Base-by-base conservation (phyloP, 2,113 vertebrate species). In the Percina caprodes region DNA sequence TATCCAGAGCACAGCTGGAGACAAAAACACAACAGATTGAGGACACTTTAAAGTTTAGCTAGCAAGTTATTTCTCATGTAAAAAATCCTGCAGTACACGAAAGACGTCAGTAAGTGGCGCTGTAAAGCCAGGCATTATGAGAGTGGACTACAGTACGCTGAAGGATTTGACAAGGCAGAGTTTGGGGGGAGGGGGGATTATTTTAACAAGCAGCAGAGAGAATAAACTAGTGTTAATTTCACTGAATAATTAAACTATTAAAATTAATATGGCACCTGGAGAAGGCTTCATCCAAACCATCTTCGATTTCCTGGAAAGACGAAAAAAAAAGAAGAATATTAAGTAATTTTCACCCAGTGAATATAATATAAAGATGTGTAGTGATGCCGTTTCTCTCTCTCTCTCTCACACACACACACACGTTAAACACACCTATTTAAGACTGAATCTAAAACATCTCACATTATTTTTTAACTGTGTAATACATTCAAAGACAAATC, bases 221-320 rank as follows among this genome's bases (percentile, higher is more conserved):
- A 83, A 87, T 82, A 48, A 62, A 14, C 4, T 2, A 1, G 0
- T 21, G 60, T 69, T 61, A 0, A 77, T 78, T 74, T 73, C 0
- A 74, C 13, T 30, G 18, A 7, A 35, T 19, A 15, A 21, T 23
- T 16, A 9, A 71, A 55, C 8, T 15, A 16, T 5, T 5, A 6
- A 46, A 26, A 45, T 8, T 59, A 42, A 58, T 81, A 68, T 67
- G 94, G 92, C 95, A 99, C 98, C 97, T 99, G 75, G 97, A 97
- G 88, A 99, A 99, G 0, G 98, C 97, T 92, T 98, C 97, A 84
- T 99, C 97, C 80, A 99, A 95, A 59, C 92, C 96, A 7, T 98
- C 97, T 55, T 97, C 96, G 79, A 95, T 93, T 89, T 96, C 96
- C 97, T 99, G 83, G 42, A 88, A 86, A 87, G 59, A 42, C 10